A percentile compares a stretch with the other conserved stretches of the same genome.
phyloP scores from a whole-genome alignment of 2,888 invertebrate species.

The Polietes domitor region DNA sequence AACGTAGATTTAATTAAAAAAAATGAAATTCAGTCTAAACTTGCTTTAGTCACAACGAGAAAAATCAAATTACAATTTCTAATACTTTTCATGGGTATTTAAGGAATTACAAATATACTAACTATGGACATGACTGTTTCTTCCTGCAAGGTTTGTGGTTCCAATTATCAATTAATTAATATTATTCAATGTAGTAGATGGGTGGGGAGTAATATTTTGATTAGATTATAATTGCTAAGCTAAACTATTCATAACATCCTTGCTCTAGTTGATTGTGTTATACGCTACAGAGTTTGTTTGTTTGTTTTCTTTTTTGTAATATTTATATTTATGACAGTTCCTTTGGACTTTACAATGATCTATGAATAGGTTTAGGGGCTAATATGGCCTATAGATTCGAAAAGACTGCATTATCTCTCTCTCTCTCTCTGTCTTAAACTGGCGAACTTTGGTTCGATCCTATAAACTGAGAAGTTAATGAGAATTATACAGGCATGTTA shows the following conservation, averaged over 20 bases:
- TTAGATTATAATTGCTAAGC: slow-evolving; percentile 20
- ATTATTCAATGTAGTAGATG: slow-evolving; percentile 2
- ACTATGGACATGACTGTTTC: neutral
- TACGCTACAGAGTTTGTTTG: slow-evolving; percentile 39
- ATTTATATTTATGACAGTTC: slow-evolving; percentile 44
- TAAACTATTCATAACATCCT: slow-evolving; percentile 33
- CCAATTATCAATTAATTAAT: slow-evolving; percentile 36
- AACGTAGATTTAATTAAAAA: neutral
- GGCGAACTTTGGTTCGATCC: slow-evolving; percentile 28
- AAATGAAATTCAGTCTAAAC: slow-evolving; percentile 54
- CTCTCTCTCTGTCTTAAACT: neutral
- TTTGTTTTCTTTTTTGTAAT: slow-evolving; percentile 5
- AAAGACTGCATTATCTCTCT: slow-evolving; percentile 16
- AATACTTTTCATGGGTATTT: neutral
- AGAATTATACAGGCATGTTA: too few relatives aligned
- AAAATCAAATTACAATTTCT: neutral
- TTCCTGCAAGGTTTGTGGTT: slow-evolving; percentile 61
- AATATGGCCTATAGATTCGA: slow-evolving; percentile 37
- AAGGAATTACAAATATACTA: neutral
- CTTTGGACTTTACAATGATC: slow-evolving; percentile 56
- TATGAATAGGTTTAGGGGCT: slow-evolving; percentile 60
- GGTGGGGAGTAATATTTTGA: neutral
- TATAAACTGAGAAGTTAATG: neutral
- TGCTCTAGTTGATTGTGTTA: slow-evolving; percentile 32
- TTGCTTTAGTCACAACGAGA: slow-evolving; percentile 33